phyloP scores from a whole-genome alignment of 2,797 vertebrate genomes.

The Spondyliosoma cantharus region DNA sequence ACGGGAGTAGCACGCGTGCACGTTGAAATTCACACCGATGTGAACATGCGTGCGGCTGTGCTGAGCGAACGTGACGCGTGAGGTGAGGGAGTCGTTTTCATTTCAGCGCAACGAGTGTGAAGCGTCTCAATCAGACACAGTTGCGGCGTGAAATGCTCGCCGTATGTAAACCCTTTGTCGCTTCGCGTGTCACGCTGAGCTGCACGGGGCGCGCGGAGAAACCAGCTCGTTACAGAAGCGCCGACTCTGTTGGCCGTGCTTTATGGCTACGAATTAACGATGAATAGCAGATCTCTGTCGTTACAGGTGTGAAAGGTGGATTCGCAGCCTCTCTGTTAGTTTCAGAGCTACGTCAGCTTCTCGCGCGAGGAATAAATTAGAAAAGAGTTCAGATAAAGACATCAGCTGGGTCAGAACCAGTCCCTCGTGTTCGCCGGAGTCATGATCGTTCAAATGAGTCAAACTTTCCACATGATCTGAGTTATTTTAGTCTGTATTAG shows the following conservation, averaged over 20 bases:
- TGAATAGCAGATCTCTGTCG: neutral
- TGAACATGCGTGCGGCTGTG: neutral
- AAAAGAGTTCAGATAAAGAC: neutral
- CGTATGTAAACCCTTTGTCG: neutral
- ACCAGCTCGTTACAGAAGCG: neutral
- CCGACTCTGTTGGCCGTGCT: neutral
- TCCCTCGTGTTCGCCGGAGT: neutral
- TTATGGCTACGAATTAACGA: neutral
- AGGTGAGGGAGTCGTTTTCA: neutral
- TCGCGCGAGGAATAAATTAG: neutral
- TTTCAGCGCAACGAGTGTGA: neutral
- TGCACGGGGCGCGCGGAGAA: neutral
- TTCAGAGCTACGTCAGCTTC: no score
- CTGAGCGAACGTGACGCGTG: neutral
- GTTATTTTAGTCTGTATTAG: neutral
- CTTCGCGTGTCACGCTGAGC: neutral
- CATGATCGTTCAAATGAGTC: neutral
- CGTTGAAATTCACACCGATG: neutral
- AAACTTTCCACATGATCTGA: neutral
- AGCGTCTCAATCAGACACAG: neutral
- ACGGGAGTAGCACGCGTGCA: neutral
- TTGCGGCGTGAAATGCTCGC: neutral
- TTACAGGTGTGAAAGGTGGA: no score
- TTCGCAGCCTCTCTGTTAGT: neutral
- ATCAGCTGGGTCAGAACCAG: neutral